Base-by-base conservation (phyloP, 1,140 invertebrate genomes). In the Papilio glaucus region DNA sequence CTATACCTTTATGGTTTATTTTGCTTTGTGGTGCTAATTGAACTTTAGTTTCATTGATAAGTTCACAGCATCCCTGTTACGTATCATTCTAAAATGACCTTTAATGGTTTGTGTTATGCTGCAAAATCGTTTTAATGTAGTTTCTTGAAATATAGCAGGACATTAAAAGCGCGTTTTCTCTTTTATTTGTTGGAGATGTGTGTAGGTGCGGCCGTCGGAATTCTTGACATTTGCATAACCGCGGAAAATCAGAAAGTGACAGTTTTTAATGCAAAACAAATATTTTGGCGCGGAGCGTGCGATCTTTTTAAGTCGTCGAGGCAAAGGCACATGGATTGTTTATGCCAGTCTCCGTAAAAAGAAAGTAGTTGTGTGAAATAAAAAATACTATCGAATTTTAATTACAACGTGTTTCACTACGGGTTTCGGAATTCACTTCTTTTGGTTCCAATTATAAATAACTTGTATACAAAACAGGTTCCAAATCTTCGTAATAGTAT, bases 1-100 rank as follows among this genome's bases (percentile, higher is more conserved):
- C 7, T 33, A 61, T 33, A 61, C 24, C 1, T 13, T 53, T 61
- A 61, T 33, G 57, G 57, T 61, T 15, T 61, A 61, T 61, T 61
- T 61, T 33, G 57, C 57, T 61, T 33, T 61, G 57, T n/a, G 8
- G 29, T 61, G 4, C 6, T 61, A 61, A 63, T 63, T 63, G 61
- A 63, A 63, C 33, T 63, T 63, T 18, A 39, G 33, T 37, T 63
- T 63, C 61, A 63, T 63, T 63, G 61, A 63, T 63, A 63, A 63
- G 15, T 63, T 63, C 61, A 63, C 37, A 63, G 33, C 37, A 39
- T 63, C 61, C n/a, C 9, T 18, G 10, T 10, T 1, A 1, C 6
- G 13, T 53, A 3, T 61, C 5, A 63, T 18, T 63, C 1, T 21
- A 63, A 38, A 18, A 37, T 38, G 10, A 63, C 18, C 61, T 15